Evolutionary conservation across 2,888 invertebrate species (phyloP).

Genomic region (Hypomecis atomaria): DNA sequence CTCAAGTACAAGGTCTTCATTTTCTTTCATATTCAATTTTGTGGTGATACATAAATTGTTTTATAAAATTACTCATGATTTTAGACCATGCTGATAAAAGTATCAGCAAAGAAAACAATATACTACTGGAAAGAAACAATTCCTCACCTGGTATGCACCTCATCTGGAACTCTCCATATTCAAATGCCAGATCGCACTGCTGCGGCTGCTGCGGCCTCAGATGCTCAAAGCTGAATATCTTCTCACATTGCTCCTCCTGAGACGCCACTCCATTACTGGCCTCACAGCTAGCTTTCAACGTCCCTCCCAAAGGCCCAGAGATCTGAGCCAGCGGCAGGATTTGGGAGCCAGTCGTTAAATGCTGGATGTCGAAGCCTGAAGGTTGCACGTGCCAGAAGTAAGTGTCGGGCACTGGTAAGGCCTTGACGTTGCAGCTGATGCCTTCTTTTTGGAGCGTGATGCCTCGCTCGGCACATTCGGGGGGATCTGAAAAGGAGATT

Average conservation of each 20-base stretch:
- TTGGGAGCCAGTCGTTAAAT: slow-evolving; percentile 72
- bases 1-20: too few relatives aligned
- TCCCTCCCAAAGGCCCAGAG: slow-evolving; percentile 67
- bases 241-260: slow-evolving; percentile 70
- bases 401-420: slow-evolving; percentile 70
- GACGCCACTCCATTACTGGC: slow-evolving; percentile 74
- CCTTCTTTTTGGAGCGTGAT: slow-evolving; percentile 70
- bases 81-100: background rate
- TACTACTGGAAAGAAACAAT: background rate
- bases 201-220: slow-evolving; percentile 72
- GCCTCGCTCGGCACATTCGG: slow-evolving; percentile 70
- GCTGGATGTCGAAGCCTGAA: slow-evolving; percentile 67
- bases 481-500: slow-evolving; percentile 61
- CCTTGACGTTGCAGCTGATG: slow-evolving; percentile 68
- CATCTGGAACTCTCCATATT: slow-evolving; percentile 76
- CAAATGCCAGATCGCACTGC: slow-evolving; percentile 75
- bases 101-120: background rate
- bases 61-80: too few relatives aligned
- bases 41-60: too few relatives aligned
- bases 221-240: slow-evolving; percentile 66
- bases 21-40: too few relatives aligned
- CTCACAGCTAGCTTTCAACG: slow-evolving; percentile 68
- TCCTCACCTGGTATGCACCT: slow-evolving; percentile 74
- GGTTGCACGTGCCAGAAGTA: slow-evolving; percentile 77
- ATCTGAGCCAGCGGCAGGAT: slow-evolving; percentile 70